These are phyloP conservation scores for Caenorhabditis sp. DNA, from an alignment of 2,888 invertebrate species.

Conservation along the genomic window DNA sequence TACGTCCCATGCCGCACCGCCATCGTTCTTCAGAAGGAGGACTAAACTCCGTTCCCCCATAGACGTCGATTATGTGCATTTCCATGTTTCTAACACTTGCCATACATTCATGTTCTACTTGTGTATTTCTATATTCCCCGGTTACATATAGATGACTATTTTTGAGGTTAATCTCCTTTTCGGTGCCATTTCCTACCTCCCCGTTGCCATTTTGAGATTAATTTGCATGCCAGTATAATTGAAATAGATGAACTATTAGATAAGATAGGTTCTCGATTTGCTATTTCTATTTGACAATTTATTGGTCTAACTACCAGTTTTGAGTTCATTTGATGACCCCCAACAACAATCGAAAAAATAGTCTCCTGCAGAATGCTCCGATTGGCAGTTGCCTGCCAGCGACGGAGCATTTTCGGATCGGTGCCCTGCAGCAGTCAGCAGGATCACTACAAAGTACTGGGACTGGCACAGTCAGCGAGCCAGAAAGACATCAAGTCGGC, in stretches of 20 bases:
- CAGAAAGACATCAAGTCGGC: slow-evolving; percentile 80
- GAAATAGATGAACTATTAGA: slow-evolving; percentile 48
- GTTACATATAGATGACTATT: slow-evolving; percentile 22
- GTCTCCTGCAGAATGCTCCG: slow-evolving; percentile 46
- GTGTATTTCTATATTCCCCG: slow-evolving; percentile 15
- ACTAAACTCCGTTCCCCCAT: slow-evolving; percentile 12
- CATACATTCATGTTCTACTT: slow-evolving; percentile 20
- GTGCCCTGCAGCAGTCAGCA: slow-evolving; percentile 44
- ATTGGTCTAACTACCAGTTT: slow-evolving; percentile 23
- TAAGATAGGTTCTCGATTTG: slow-evolving; percentile 2
- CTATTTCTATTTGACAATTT: no score
- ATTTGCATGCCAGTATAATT: slow-evolving; percentile 44
- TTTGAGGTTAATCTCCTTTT: slow-evolving; percentile 13
- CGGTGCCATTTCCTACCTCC: slow-evolving; percentile 61
- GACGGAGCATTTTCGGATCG: slow-evolving; percentile 35
- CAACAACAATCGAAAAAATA: neutral
- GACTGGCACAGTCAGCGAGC: slow-evolving; percentile 69
- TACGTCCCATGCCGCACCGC: slow-evolving; percentile 80
- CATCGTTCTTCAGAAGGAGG: slow-evolving; percentile 66
- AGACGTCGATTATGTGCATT: slow-evolving; percentile 12
- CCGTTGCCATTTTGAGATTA: slow-evolving; percentile 12
- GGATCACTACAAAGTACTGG: slow-evolving; percentile 76
- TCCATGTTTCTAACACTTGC: slow-evolving; percentile 35
- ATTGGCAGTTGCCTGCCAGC: slow-evolving; percentile 7
- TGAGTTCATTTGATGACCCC: slow-evolving; percentile 20